phyloP scores from a whole-genome alignment of 2,797 vertebrate genomes.

The Melanogrammus aeglefinus region DNA sequence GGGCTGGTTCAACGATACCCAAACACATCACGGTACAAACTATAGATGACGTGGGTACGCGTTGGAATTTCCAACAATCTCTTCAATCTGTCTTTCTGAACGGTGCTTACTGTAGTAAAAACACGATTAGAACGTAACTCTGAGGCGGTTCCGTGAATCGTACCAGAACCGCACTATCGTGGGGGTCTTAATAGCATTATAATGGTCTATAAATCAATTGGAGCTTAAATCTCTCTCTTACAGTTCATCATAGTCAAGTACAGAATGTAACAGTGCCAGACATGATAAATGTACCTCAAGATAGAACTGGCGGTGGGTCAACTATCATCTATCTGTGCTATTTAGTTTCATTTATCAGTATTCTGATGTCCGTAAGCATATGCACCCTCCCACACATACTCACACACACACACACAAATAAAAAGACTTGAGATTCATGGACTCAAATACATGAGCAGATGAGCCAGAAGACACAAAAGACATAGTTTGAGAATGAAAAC shows the following conservation, averaged over 20 bases:
- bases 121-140: background rate
- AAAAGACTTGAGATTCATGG: background rate
- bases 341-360: background rate
- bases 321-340: background rate
- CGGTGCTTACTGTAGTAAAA: background rate
- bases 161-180: background rate
- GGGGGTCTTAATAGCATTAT: slow-evolving; percentile 20
- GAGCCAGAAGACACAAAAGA: too few relatives aligned
- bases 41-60: too few relatives aligned
- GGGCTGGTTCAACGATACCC: too few relatives aligned
- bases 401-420: too few relatives aligned
- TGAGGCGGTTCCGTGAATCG: background rate
- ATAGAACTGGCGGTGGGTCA: background rate
- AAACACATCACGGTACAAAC: too few relatives aligned
- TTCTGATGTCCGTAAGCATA: background rate
- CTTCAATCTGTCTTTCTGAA: background rate
- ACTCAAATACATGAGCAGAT: background rate
- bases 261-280: background rate
- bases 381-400: background rate
- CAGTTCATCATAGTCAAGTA: slow-evolving; percentile 29
- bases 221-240: slow-evolving; percentile 11
- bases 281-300: background rate
- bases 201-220: slow-evolving; percentile 23
- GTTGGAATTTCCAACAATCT: background rate
- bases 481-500: too few relatives aligned